Conservation (phyloP, 2,113 vertebrate species). For the rabbit (Oryctolagus cuniculus) region mOryCun1.1 NC_091439.1:56657501-56658000, state of each 20-base stretch:
- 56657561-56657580: constrained; percentile 17
- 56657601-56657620: neutral
- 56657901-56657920: neutral
- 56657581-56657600: neutral
- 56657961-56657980: constrained; percentile 67
- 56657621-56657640: neutral
- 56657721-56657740: neutral
- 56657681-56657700: neutral
- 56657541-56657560: constrained; percentile 32
- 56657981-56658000: constrained; percentile 61
- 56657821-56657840: neutral
- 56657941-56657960: constrained; percentile 61
- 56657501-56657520: neutral
- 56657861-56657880: neutral
- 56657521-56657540: neutral
- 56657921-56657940: constrained; percentile 22
- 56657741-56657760: neutral
- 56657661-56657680: neutral
- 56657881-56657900: neutral
- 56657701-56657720: neutral
- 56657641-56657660: neutral
- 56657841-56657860: neutral
- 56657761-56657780: neutral
- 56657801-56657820: neutral
- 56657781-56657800: neutral